Evolutionary conservation across 2,113 vertebrate genomes (phyloP).

Genomic region (Dromiciops gliroides): DNA sequence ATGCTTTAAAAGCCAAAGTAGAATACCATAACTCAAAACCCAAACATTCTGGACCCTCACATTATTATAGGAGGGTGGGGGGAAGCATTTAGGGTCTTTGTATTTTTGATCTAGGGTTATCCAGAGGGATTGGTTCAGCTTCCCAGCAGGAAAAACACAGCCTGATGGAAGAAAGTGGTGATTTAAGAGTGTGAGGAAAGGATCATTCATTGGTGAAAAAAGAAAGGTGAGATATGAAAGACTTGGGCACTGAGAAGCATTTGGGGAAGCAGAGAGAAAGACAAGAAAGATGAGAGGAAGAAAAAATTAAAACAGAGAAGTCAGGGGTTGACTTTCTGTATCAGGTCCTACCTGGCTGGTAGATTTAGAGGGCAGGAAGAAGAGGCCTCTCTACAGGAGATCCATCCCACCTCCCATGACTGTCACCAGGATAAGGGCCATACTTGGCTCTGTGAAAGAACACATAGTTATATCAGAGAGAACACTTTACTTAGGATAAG

Average conservation of each 20-base stretch:
- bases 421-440: not conserved
- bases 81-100: not conserved
- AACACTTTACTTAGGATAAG: not conserved
- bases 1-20: not conserved
- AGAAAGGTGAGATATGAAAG: constrained; percentile 20
- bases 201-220: not conserved
- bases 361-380: not conserved
- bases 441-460: not conserved
- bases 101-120: not conserved
- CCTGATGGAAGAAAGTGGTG: not conserved
- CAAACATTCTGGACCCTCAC: not conserved
- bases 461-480: not conserved
- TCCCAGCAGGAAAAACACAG: not conserved
- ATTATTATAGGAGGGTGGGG: not conserved
- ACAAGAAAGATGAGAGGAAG: constrained; percentile 4
- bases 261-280: not conserved
- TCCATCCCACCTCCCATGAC: not conserved
- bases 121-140: not conserved
- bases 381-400: not conserved
- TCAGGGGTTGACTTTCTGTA: not conserved
- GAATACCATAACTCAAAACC: not conserved
- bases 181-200: not conserved
- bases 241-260: not conserved
- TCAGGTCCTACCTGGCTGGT: not conserved
- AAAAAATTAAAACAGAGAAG: not conserved